Base-by-base conservation (phyloP, 1,140 invertebrate species). In the Teleogryllus occipitalis region DNA sequence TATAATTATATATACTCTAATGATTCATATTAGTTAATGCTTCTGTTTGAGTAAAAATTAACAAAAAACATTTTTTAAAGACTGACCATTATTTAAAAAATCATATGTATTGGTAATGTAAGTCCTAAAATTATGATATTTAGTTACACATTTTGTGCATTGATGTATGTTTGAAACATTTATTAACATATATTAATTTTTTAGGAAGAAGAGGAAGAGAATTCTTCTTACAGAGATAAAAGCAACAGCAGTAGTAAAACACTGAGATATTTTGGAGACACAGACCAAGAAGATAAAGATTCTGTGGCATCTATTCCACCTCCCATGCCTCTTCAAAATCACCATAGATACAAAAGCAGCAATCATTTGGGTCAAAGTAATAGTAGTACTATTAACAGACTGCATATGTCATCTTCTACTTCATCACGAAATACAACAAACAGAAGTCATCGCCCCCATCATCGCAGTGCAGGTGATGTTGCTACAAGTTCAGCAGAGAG, bases 211-310 rank as follows among this genome's bases (percentile, higher is more conserved):
- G 27, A 77, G 76, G 76, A 77, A 10, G 46, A 77, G 7, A 73
- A 79, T 47, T 74, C 18, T 65, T 65, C 54, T 18, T 65, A 77
- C 76, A 77, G 48, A n/a, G 48, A 77, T 49, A 77, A 77, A 12
- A 79, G 14, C 46, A 78, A 10, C n/a, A 47, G 39, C 46, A 75
- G 27, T 27, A 75, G 49, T n/a, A 93, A 93, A 83, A 94, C 90
- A 85, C 87, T 95, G 8, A 89, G 93, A 48, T 94, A 94, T 87
- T 94, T 94, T 84, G 93, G 93, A 3, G 93, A 95, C 84, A 94
- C 93, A 3, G 93, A 94, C 84, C 87, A 89, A 77, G 93, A 94
- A 83, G 54, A 65, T 18, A 77, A 48, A n/a, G 76, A n/a, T 15
- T 79, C 78, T 48, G 76, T 77, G 1, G 10, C 15, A 47, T 77